Percentiles rank a stretch among this genome's conserved stretches.
phyloP scores from a whole-genome alignment of 2,797 vertebrate genomes.

The Takifugu rubripes region DNA sequence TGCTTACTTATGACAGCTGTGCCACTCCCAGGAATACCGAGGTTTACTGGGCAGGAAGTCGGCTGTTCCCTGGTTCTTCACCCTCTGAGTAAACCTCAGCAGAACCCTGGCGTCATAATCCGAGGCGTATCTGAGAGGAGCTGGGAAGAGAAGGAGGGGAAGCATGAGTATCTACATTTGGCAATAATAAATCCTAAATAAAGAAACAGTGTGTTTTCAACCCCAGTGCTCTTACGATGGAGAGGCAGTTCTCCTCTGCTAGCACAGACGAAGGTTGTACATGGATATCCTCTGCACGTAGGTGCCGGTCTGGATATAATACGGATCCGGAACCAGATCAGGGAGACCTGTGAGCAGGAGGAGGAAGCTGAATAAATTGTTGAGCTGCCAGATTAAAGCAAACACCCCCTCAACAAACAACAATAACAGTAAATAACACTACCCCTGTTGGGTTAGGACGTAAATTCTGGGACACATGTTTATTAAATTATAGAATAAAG shows the following conservation, averaged over 20 bases:
- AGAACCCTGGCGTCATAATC: slow-evolving; percentile 91
- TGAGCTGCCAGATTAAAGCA: too few relatives aligned
- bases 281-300: slow-evolving; percentile 90
- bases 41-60: slow-evolving; percentile 93
- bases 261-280: slow-evolving; percentile 92
- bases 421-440: background rate
- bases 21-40: slow-evolving; percentile 95
- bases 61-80: slow-evolving; percentile 94
- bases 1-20: slow-evolving; percentile 91
- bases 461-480: too few relatives aligned
- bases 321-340: slow-evolving; percentile 91
- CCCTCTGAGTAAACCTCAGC: slow-evolving; percentile 89
- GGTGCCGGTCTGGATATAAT: slow-evolving; percentile 88
- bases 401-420: too few relatives aligned
- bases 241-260: slow-evolving; percentile 93
- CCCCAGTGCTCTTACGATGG: slow-evolving; percentile 75
- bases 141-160: background rate
- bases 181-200: too few relatives aligned
- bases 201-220: too few relatives aligned
- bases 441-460: background rate
- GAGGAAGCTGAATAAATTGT: background rate
- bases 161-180: background rate
- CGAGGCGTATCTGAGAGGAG: slow-evolving; percentile 75
- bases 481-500: too few relatives aligned
- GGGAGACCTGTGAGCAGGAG: slow-evolving; percentile 80